Base-by-base conservation (phyloP, 1,140 invertebrate genomes). In the Bombus balteatus region DNA sequence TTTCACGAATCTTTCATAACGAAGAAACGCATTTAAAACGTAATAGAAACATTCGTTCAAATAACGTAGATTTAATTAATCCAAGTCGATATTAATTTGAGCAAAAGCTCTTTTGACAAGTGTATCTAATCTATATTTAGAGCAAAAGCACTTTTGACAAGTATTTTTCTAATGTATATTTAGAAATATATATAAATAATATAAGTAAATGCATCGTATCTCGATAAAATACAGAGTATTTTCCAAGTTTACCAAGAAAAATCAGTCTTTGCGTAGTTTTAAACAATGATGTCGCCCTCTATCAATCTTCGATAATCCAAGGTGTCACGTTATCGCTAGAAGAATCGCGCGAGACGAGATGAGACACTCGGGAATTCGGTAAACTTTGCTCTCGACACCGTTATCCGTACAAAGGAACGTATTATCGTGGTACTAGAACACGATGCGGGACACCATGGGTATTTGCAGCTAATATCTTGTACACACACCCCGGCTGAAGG, bases 391-490 rank as follows among this genome's bases (percentile, higher is more conserved):
- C 72, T 90, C 81, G 70, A 81, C 72, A 66, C 65, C 79, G 87
- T 87, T 86, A 71, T 85, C 72, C 87, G 74, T 83, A 92, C 87
- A 92, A 92, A 89, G 85, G 87, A 83, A 90, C 85, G 85, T 92
- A 92, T 92, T 93, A 93, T 93, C 90, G 78, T 83, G 66, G 77
- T 78, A 62, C 72, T 73, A 73, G 86, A 83, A 89, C 79, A 87
- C 87, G 88, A 92, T 92, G 93, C 87, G 91, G 86, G 86, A 74
- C 87, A 91, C 88, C 90, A 88, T 85, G 88, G 90, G 85, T 93
- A 93, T 94, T 94, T 93, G 90, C 91, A 87, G 92, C 92, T 92
- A 94, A 93, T 94, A 93, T 93, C 93, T 93, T 93, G 92, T 92
- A 91, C 91, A 93, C 90, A 94, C 92, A 93, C 68, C 65, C 53